Percentiles rank a stretch among this genome's conserved stretches.
These are phyloP conservation scores for Monarcha castaneiventris DNA, from an alignment of 2,113 vertebrate species.

Conservation along the genomic window DNA sequence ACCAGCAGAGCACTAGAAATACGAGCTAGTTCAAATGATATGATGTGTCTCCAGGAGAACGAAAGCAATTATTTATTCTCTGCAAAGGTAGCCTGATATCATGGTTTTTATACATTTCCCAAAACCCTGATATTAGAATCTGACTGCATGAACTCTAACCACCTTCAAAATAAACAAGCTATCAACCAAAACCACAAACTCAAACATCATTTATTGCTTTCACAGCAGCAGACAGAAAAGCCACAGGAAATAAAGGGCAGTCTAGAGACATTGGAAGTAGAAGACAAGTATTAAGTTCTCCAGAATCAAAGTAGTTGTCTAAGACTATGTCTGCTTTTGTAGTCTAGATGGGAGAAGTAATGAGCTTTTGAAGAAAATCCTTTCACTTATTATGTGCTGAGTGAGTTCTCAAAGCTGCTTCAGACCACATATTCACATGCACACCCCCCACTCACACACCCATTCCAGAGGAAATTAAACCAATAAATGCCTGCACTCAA, in stretches of 20 bases:
- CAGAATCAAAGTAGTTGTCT: background rate
- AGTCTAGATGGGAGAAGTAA: background rate
- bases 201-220: background rate
- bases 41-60: background rate
- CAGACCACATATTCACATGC: background rate
- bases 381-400: background rate
- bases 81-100: background rate
- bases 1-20: background rate
- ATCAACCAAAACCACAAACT: background rate
- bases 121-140: background rate
- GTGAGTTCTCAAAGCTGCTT: background rate
- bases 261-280: background rate
- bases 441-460: accelerated
- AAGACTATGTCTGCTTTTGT: background rate
- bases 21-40: background rate
- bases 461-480: background rate
- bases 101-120: background rate
- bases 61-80: background rate
- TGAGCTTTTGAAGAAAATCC: background rate
- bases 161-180: background rate
- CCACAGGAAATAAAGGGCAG: background rate
- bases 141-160: background rate
- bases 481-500: background rate
- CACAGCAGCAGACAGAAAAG: background rate
- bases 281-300: background rate